Conservation (phyloP, 2,113 vertebrate genomes). For the Acrocephalus kingi region DNA sequence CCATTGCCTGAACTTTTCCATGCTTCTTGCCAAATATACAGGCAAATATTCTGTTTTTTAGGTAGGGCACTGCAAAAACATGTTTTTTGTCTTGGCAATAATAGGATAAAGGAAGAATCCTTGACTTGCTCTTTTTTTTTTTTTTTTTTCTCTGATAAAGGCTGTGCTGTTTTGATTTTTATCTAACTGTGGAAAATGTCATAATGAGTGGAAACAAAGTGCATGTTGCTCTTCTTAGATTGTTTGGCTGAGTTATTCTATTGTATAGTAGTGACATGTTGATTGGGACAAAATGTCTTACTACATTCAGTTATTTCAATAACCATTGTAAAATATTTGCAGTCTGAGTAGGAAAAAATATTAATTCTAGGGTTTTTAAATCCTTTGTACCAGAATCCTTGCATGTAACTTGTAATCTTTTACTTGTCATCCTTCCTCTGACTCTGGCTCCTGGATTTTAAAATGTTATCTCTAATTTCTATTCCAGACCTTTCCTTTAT, state of each 20-base stretch:
- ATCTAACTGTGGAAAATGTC: slow-evolving; percentile 42
- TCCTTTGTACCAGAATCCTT: not conserved
- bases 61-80: slow-evolving; percentile 28
- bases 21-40: slow-evolving; percentile 53
- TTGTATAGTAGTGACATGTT: slow-evolving; percentile 35
- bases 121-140: not conserved
- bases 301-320: slow-evolving; percentile 32
- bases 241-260: slow-evolving; percentile 30
- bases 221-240: not conserved
- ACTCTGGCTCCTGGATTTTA: not conserved
- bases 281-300: slow-evolving; percentile 37
- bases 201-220: slow-evolving; percentile 41
- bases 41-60: slow-evolving; percentile 9
- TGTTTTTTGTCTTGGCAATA: slow-evolving; percentile 27
- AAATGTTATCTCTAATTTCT: not conserved
- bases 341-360: not conserved
- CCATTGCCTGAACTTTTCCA: slow-evolving; percentile 39
- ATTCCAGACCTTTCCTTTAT: not conserved
- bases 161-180: slow-evolving; percentile 12
- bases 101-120: slow-evolving; percentile 45
- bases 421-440: not conserved
- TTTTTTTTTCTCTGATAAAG: not conserved
- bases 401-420: not conserved
- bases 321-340: not conserved
- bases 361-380: not conserved